phyloP scores from a whole-genome alignment of 2,888 invertebrate genomes.

The Nemapogon koenigi region DNA sequence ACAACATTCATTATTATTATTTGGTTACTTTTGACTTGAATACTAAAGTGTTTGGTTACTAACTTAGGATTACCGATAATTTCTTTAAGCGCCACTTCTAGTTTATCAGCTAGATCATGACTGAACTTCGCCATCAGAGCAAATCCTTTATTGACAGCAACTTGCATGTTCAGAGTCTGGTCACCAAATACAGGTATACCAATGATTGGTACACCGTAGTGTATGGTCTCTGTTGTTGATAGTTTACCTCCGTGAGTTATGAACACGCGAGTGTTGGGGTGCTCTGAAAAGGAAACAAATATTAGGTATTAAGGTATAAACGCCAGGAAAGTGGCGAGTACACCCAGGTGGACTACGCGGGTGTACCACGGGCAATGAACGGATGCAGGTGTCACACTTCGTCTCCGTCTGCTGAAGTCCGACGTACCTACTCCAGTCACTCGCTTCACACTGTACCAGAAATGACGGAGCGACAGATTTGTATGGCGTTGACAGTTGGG shows the following conservation, averaged over 20 bases:
- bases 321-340: too few relatives aligned
- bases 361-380: too few relatives aligned
- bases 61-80: conserved; percentile 5
- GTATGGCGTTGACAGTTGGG: too few relatives aligned
- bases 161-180: conserved; percentile 15
- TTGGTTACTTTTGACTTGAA: neutral
- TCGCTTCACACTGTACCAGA: too few relatives aligned
- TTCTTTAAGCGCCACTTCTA: conserved; percentile 1
- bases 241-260: conserved; percentile 17
- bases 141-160: conserved; percentile 11
- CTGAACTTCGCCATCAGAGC: conserved; percentile 11
- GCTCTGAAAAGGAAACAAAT: too few relatives aligned
- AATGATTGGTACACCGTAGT: conserved; percentile 17
- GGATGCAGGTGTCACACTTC: too few relatives aligned
- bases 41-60: neutral
- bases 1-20: too few relatives aligned
- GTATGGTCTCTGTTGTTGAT: conserved; percentile 16
- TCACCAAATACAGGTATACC: conserved; percentile 15
- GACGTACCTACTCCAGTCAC: too few relatives aligned
- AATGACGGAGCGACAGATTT: too few relatives aligned
- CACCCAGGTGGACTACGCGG: too few relatives aligned
- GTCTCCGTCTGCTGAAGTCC: too few relatives aligned
- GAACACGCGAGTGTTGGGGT: conserved; percentile 16
- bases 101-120: neutral
- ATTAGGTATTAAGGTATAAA: too few relatives aligned